Percentiles rank a stretch among this genome's conserved stretches.
phyloP scores from a whole-genome alignment of 2,797 vertebrate genomes.

The Emydoidea blandingii region DNA sequence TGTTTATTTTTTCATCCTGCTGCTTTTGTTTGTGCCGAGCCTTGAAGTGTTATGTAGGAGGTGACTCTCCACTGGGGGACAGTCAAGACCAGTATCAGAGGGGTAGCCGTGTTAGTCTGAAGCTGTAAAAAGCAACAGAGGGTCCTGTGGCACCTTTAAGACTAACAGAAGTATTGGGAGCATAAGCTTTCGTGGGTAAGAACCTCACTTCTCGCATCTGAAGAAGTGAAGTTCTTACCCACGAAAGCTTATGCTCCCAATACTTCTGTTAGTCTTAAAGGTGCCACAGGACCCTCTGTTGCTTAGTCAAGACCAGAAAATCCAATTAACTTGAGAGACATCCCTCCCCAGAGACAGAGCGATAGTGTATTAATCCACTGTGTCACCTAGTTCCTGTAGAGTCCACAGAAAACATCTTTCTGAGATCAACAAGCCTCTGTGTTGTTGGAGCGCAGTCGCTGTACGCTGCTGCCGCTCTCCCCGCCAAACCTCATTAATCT shows the following conservation, averaged over 20 bases:
- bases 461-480: not conserved
- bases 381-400: not conserved
- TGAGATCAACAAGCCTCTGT: not conserved
- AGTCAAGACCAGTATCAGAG: not conserved
- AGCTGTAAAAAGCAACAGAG: no score
- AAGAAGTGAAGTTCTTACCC: no score
- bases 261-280: no score
- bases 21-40: not conserved
- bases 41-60: not conserved
- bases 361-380: not conserved
- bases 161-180: no score
- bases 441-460: not conserved
- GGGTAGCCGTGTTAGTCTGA: no score
- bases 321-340: not conserved
- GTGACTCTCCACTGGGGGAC: not conserved
- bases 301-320: not conserved
- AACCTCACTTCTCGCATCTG: no score
- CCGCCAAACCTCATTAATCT: constrained; percentile 3
- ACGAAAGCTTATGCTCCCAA: no score
- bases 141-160: no score
- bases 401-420: constrained; percentile 1
- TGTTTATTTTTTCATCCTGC: constrained; percentile 17
- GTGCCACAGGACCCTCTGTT: no score
- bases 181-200: no score
- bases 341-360: not conserved